A percentile compares a stretch with the other conserved stretches of the same genome.
phyloP scores from a whole-genome alignment of 2,113 vertebrate genomes.

The Oxyura jamaicensis region DNA sequence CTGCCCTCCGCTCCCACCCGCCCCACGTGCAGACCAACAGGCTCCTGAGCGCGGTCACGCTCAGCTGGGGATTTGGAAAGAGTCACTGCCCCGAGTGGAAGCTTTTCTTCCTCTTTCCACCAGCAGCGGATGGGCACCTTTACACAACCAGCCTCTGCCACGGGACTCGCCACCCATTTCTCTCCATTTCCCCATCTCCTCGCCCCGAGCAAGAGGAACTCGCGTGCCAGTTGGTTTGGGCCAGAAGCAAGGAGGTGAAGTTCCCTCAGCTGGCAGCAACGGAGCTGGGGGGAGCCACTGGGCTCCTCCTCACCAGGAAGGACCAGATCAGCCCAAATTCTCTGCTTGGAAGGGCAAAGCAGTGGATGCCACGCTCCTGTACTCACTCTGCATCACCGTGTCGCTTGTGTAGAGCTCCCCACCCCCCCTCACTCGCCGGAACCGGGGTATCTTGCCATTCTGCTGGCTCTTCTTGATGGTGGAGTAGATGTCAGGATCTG shows the following conservation, averaged over 20 bases:
- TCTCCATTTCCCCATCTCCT: neutral
- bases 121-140: neutral
- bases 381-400: constrained; percentile 79
- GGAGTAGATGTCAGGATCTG: constrained; percentile 78
- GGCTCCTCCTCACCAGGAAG: neutral
- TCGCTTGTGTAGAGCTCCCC: constrained; percentile 76
- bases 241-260: neutral
- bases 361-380: accelerated
- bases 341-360: neutral
- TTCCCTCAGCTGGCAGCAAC: neutral
- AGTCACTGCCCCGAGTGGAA: neutral
- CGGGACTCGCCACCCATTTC: neutral
- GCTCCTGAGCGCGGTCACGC: neutral
- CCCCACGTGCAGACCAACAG: neutral
- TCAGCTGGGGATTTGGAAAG: neutral
- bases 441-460: constrained; percentile 76
- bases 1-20: neutral
- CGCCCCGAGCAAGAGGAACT: neutral
- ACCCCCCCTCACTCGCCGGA: constrained; percentile 73
- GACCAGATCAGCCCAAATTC: too few species aligned
- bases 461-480: constrained; percentile 78
- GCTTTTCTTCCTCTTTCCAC: neutral
- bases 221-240: neutral
- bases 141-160: neutral
- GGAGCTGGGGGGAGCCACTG: neutral